Evolutionary conservation across 2,113 vertebrate species (phyloP).

Genomic region (Otis tarda): DNA sequence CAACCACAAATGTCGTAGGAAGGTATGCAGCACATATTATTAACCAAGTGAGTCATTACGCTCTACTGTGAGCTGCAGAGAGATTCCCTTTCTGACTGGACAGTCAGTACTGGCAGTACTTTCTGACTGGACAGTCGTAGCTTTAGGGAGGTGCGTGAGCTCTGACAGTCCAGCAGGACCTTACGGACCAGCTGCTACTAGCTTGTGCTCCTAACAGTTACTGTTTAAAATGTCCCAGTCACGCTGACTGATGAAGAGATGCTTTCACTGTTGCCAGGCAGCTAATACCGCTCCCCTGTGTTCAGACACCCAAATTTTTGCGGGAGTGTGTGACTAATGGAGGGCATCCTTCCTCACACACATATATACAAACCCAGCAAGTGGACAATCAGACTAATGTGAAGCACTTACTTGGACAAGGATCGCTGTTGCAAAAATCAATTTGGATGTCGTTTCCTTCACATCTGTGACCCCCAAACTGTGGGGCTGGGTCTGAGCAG

Average conservation of each 20-base stretch:
- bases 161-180: not conserved
- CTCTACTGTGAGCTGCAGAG: not conserved
- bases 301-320: not conserved
- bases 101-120: too few species aligned
- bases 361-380: rapidly evolving
- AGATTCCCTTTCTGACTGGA: too few species aligned
- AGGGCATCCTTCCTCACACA: not conserved
- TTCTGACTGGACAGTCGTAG: not conserved
- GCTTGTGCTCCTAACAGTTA: not conserved
- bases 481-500: conserved; percentile 87
- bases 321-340: not conserved
- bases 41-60: not conserved
- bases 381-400: rapidly evolving
- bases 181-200: not conserved
- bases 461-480: conserved; percentile 85
- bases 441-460: conserved; percentile 87
- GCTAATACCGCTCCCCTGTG: too few species aligned
- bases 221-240: not conserved
- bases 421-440: conserved; percentile 93
- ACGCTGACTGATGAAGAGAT: not conserved
- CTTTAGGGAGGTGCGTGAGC: not conserved
- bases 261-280: not conserved
- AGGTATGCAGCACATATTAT: not conserved
- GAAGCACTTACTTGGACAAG: conserved; percentile 87
- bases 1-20: not conserved